Percentiles rank a stretch among this genome's conserved stretches.
Conservation (phyloP, 2,797 vertebrate species). For the Hydrocynus forskahlii region DNA sequence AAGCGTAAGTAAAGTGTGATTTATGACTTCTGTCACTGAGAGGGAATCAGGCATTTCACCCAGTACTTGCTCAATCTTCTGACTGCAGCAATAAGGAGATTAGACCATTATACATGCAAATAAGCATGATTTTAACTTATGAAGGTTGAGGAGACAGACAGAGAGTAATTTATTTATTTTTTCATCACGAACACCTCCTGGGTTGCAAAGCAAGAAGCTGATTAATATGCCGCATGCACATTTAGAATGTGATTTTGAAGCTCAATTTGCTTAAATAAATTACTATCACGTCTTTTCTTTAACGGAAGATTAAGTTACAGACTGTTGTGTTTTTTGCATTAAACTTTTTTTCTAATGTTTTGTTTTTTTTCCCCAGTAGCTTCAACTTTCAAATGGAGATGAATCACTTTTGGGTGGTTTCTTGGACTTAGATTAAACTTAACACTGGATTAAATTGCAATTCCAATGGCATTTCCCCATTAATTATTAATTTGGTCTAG, state of each 20-base stretch:
- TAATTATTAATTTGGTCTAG: no score
- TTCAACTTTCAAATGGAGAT: background rate
- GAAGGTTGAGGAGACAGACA: slow-evolving; percentile 46
- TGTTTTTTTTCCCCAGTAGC: no score
- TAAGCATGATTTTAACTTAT: slow-evolving; percentile 50
- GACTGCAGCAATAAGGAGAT: slow-evolving; percentile 64
- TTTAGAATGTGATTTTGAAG: slow-evolving; percentile 35
- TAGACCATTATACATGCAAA: slow-evolving; percentile 59
- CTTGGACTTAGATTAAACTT: no score
- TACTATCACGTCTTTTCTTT: slow-evolving; percentile 13
- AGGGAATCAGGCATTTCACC: slow-evolving; percentile 43
- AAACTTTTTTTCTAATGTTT: no score
- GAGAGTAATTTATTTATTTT: slow-evolving; percentile 41
- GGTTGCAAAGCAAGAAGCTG: slow-evolving; percentile 17
- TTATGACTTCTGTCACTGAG: slow-evolving; percentile 39
- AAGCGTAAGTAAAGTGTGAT: slow-evolving; percentile 29
- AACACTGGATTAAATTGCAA: no score
- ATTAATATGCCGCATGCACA: slow-evolving; percentile 23
- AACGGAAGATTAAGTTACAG: slow-evolving; percentile 6
- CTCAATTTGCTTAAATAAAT: slow-evolving; percentile 27
- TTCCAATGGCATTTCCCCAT: no score
- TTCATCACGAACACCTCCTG: slow-evolving; percentile 50
- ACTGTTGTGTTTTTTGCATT: background rate
- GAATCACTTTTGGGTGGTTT: no score
- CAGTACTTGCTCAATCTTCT: slow-evolving; percentile 36